Evolutionary conservation across 1,140 invertebrate species (phyloP).

Genomic region (Ylistrum balloti): DNA sequence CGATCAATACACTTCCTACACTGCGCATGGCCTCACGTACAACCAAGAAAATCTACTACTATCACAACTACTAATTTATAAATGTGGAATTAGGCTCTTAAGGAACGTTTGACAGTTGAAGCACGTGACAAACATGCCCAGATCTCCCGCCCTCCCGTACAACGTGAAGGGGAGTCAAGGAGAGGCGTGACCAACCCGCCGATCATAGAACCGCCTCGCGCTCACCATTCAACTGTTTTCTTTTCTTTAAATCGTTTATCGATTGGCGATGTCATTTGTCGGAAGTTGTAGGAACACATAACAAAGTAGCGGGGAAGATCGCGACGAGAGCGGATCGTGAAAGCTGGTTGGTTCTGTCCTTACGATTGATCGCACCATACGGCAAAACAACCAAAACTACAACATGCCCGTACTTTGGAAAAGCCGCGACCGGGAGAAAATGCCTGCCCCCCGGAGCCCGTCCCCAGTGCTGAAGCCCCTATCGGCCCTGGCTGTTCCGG

Average conservation of each 20-base stretch:
- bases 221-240: slow-evolving; percentile 38
- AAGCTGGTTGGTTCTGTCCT: background rate
- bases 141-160: background rate
- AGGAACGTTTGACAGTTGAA: slow-evolving; percentile 18
- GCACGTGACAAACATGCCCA: slow-evolving; percentile 24
- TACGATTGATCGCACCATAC: slow-evolving; percentile 22
- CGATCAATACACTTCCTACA: slow-evolving; percentile 7
- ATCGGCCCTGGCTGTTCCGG: slow-evolving; percentile 90
- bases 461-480: slow-evolving; percentile 88
- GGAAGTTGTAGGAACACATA: slow-evolving; percentile 33
- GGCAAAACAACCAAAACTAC: slow-evolving; percentile 30
- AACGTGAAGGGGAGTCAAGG: background rate
- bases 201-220: slow-evolving; percentile 24
- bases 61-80: slow-evolving; percentile 36
- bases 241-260: slow-evolving; percentile 40
- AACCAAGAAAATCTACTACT: slow-evolving; percentile 27
- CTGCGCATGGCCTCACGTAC: background rate
- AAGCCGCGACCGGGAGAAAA: slow-evolving; percentile 61
- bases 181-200: background rate
- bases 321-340: slow-evolving; percentile 22
- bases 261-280: slow-evolving; percentile 37
- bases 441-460: slow-evolving; percentile 55
- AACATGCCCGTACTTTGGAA: slow-evolving; percentile 58
- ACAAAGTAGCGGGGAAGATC: slow-evolving; percentile 31
- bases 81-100: slow-evolving; percentile 38